A percentile compares a stretch with the other conserved stretches of the same genome.
Evolutionary conservation across 2,888 invertebrate genomes (phyloP).

Genomic region (Ypsolopha sequella): DNA sequence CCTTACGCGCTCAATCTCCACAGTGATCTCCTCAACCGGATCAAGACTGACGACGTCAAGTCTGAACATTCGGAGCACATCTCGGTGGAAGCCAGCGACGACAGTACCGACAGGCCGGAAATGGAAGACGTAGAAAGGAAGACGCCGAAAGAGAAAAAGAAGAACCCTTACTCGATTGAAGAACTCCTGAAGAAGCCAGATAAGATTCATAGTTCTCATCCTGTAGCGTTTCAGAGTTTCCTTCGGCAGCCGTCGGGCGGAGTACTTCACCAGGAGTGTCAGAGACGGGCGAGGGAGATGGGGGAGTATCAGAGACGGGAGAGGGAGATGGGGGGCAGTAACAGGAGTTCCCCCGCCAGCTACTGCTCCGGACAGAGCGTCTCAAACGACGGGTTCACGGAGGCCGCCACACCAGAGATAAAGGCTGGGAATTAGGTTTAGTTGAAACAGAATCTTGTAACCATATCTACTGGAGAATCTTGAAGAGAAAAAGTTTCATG

Average conservation of each 20-base stretch:
- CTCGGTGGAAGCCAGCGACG: constrained; percentile 71
- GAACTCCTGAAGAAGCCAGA: constrained; percentile 86
- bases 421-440: constrained; percentile 42
- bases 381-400: constrained; percentile 53
- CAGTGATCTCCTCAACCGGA: constrained; percentile 45
- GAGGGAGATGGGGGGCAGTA: constrained; percentile 30
- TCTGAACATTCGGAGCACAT: constrained; percentile 58
- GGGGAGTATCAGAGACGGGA: constrained; percentile 50
- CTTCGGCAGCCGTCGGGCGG: constrained; percentile 72
- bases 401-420: constrained; percentile 46
- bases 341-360: constrained; percentile 58
- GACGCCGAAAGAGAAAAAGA: constrained; percentile 65
- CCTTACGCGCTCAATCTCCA: constrained; percentile 50
- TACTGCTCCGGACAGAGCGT: constrained; percentile 54
- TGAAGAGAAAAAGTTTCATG: too few species aligned
- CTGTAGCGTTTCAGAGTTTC: constrained; percentile 50
- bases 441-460: too few species aligned
- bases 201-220: constrained; percentile 59
- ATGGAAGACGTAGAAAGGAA: constrained; percentile 46
- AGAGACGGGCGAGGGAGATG: constrained; percentile 33
- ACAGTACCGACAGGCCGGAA: constrained; percentile 69
- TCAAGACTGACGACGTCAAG: constrained; percentile 50
- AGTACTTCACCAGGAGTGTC: constrained; percentile 50
- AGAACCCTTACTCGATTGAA: constrained; percentile 90
- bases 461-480: too few species aligned